Percentiles rank a stretch among this genome's conserved stretches.
Evolutionary conservation across 2,113 vertebrate species (phyloP).

Genomic region (Chaetodon trifascialis): DNA sequence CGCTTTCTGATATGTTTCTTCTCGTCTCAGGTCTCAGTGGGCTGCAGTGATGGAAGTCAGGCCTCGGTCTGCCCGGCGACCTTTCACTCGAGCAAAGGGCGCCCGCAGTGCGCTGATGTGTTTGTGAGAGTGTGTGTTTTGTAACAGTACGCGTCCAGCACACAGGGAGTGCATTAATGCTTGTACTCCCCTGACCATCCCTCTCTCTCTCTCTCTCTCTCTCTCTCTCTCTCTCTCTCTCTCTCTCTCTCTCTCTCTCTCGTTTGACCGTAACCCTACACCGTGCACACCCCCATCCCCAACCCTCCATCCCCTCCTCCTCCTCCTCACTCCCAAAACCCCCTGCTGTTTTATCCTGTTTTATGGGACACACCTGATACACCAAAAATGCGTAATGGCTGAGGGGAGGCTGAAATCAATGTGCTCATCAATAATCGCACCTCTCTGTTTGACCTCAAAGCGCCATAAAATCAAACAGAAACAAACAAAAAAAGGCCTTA

Average conservation of each 20-base stretch:
- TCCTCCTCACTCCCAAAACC: constrained; percentile 29
- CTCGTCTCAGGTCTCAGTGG: constrained; percentile 18
- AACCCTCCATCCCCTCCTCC: neutral
- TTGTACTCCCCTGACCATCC: constrained; percentile 62
- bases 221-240: constrained; percentile 46
- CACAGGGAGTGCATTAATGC: constrained; percentile 76
- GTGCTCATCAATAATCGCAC: constrained; percentile 50
- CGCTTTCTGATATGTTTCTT: constrained; percentile 20
- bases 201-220: constrained; percentile 43
- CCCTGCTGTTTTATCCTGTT: constrained; percentile 67
- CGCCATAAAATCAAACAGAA: neutral
- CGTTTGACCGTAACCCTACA: constrained; percentile 74
- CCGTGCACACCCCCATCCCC: constrained; percentile 4
- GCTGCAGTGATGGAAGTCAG: constrained; percentile 43
- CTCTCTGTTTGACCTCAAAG: constrained; percentile 23
- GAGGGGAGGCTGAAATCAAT: constrained; percentile 41
- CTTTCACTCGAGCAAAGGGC: constrained; percentile 65
- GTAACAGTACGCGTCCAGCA: constrained; percentile 68
- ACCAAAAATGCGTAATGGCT: constrained; percentile 51
- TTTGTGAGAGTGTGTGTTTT: constrained; percentile 69
- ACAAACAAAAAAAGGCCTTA: neutral
- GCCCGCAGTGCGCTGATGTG: constrained; percentile 42
- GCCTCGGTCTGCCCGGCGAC: constrained; percentile 56
- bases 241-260: constrained; percentile 26
- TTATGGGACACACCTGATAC: constrained; percentile 78